These are phyloP conservation scores for Campoletis raptor DNA, from an alignment of 2,888 invertebrate genomes.

Conservation along the genomic window DNA sequence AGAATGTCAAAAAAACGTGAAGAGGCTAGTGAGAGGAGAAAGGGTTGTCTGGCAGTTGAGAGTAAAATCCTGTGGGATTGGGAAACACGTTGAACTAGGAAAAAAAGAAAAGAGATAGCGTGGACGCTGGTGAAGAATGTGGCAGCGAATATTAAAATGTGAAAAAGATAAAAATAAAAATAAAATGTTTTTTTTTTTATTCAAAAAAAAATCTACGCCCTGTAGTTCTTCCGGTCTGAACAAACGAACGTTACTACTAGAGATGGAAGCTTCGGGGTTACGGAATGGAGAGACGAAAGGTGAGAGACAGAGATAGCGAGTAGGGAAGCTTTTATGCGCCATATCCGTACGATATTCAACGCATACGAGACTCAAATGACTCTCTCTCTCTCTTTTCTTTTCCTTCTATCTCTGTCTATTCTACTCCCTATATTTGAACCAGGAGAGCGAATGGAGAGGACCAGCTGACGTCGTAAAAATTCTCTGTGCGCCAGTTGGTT, in stretches of 20 bases:
- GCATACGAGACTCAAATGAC: constrained; percentile 46
- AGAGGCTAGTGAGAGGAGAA: neutral
- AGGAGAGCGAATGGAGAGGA: constrained; percentile 38
- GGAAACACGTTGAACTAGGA: constrained; percentile 7
- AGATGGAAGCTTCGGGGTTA: constrained; percentile 37
- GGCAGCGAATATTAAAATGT: constrained; percentile 67
- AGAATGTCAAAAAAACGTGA: neutral
- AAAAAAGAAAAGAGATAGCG: neutral
- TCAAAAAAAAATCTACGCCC: neutral
- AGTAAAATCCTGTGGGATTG: constrained; percentile 18
- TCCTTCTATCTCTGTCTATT: constrained; percentile 2
- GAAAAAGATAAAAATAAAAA: constrained; percentile 46
- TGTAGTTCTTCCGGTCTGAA: constrained; percentile 35
- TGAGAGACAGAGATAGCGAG: constrained; percentile 45
- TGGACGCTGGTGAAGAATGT: constrained; percentile 38
- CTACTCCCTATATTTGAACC: neutral
- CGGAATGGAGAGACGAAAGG: constrained; percentile 49
- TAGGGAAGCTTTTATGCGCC: constrained; percentile 65
- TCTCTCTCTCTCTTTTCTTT: constrained; percentile 15
- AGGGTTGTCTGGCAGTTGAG: constrained; percentile 7
- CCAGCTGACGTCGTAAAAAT: constrained; percentile 67
- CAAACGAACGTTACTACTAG: constrained; percentile 55
- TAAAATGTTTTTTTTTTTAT: neutral
- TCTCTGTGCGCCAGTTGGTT: constrained; percentile 61
- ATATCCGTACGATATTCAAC: constrained; percentile 66